Base-by-base conservation (phyloP, 2,113 vertebrate species). In the Thamnaconus septentrionalis region DNA sequence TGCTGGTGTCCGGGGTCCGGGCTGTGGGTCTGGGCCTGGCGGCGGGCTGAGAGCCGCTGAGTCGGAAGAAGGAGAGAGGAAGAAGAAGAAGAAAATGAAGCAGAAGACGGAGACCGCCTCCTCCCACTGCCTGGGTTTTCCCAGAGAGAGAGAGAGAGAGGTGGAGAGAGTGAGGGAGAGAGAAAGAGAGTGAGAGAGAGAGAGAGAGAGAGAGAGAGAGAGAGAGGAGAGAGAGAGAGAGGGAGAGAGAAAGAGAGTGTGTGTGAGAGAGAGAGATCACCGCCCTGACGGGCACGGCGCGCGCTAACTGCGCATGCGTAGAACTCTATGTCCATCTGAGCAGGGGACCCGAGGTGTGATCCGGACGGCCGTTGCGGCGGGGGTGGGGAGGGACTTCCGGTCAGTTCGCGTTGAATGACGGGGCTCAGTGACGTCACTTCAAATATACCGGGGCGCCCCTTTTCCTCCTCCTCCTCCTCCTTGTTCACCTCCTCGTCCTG, bases 61-160 rank as follows among this genome's bases (percentile, higher is more conserved):
- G 11, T 48, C 47, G 46, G 46, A 47, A 9, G 46, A 47, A 5
- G 5, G 9, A 47, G 46, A 47, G 46, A 47, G 46, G 46, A 47
- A 5, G 5, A 47, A 47, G 45, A 47, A 48, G 47, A 48, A 9
- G 47, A 48, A 31, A 31, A 31, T 6, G 46, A 47, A 5, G 5
- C 6, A 47, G 46, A 47, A 48, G 47, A 48, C 18, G 4, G 4
- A 48, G 47, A 3, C 47, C 47, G 47, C 47, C 47, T 48, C 47
- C 47, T 49, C 48, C 48, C 48, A 9, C 48, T 50, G 48, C 48
- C n/a, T n/a, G 48, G 48, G 48, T 50, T 50, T 50, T 50, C 48
- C 48, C 48, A 50, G 48, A 50, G 48, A 11, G 11, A 49, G 48
- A 10, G 48, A 50, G 48, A n/a, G 48, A 50, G 46, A 7, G 45